Evolutionary conservation across 2,888 invertebrate genomes (phyloP), one percentile per base, ranked within the genome.

Genomic region (Sinopyrophorus schimmeli): DNA sequence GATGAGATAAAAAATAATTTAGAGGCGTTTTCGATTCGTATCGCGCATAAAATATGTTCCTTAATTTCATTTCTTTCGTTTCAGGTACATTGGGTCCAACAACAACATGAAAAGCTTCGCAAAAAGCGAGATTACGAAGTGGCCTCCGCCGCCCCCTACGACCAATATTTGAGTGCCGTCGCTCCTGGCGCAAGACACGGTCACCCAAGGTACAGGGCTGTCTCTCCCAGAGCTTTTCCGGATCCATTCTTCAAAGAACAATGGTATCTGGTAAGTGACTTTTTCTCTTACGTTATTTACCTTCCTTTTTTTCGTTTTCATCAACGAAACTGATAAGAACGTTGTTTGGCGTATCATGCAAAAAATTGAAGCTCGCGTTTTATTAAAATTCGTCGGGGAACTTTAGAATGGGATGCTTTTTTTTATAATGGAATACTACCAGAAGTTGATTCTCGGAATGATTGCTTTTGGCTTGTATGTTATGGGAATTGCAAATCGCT

Each of bases 201-300:
- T 69, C 48, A 68, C 72, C 47, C 80, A 69, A 63, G 72, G 72
- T 58, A 76, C 73, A 57, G 72, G 27, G 68, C 58, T 67, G 76
- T 60, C 71, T 76, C 60, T 66, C 77, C 43, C 74, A 77, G 54
- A 66, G 76, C 83, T 60, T 94, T 94, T 74, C 86, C 91, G 7
- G 95, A 95, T 76, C 94, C 94, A 7, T 80, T 94, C 61, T 97
- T 88, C 80, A 87, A 89, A 68, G 92, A 95, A 73, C 93, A 96
- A 79, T 97, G 96, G 97, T 98, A 98, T 71, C 77, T 97, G 88
- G 96, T 96, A 76, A 86, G 95, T 86, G 68, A 11, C 31, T 9
- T 39, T 39, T 39, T 28, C 15, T 3, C 24, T 17, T 10, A 10
- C 11, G 24, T 12, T 26, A 17, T 16, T 37, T 37, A 20, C 10